Base-by-base conservation (phyloP, 2,113 vertebrate genomes). In the Axis porcinus region DNA sequence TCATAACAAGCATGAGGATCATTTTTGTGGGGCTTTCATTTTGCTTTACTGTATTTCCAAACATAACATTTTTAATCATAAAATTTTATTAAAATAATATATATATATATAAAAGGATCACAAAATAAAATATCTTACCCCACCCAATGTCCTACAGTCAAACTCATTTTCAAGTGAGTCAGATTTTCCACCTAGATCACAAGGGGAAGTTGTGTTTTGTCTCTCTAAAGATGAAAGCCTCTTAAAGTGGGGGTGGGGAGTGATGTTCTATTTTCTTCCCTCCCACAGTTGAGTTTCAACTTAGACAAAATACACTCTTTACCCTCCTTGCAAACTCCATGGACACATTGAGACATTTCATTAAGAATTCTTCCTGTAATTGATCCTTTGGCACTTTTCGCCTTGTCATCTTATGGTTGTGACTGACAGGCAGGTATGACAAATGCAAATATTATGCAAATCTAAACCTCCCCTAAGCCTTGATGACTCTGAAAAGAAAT, bases 381-480 rank as follows among this genome's bases (percentile, higher is more conserved):
- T 6, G 8, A 93, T 6, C 19, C 28, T 62, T 40, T 4, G 58
- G 33, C 5, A 57, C 17, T 30, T 58, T 17, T 19, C 86, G 33
- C 14, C 17, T 54, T 93, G 14, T 7, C 12, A 21, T 82, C 5
- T 25, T 62, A 33, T 78, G 50, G 36, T 45, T 96, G 8, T 40
- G 16, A 90, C 28, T 79, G 78, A 76, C 23, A 79, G 43, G 43
- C 23, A 84, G 45, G 36, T 25, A 89, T 47, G 54, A 90, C 33
- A 97, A 91, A 91, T 93, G 54, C 58, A 94, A 94, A 96, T 91
- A 58, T 58, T 74, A 97, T 93, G 89, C 70, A 95, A 89, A 95
- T 89, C 14, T 19, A 28, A 94, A 91, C 57, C 93, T 82, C 58
- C 45, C 16, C 12, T 47, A 89, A 94, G 28, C 52, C 78, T 89